A percentile compares a stretch with the other conserved stretches of the same genome.
phyloP scores from a whole-genome alignment of 2,797 vertebrate genomes.

The Austrolebias charrua region DNA sequence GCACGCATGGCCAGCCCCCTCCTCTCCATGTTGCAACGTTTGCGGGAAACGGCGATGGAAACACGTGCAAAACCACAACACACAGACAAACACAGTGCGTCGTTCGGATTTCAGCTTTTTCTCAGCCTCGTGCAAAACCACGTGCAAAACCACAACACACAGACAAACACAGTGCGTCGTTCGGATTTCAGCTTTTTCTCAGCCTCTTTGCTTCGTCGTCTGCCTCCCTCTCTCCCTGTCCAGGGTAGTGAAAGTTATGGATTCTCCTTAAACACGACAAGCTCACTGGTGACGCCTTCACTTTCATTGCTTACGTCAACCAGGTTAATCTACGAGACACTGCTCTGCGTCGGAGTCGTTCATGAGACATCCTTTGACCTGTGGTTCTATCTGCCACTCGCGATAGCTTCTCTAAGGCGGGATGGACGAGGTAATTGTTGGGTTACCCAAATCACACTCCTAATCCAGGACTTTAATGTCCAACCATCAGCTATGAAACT shows the following conservation, averaged over 20 bases:
- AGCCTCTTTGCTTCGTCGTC: conserved; percentile 30
- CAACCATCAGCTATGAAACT: conserved; percentile 32
- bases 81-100: conserved; percentile 61
- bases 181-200: conserved; percentile 47
- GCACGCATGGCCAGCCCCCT: conserved; percentile 47
- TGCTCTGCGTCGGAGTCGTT: conserved; percentile 73
- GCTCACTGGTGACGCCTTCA: conserved; percentile 7
- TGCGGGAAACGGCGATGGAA: conserved; percentile 78
- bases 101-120: conserved; percentile 43
- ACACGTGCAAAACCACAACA: conserved; percentile 69
- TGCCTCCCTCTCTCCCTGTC: conserved; percentile 44
- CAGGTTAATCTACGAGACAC: conserved; percentile 71
- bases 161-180: conserved; percentile 54
- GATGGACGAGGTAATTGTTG: conserved; percentile 50
- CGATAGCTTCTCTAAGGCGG: conserved; percentile 36
- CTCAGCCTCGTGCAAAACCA: no score
- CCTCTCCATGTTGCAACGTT: conserved; percentile 72
- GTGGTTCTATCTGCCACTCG: conserved; percentile 43
- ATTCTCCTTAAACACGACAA: conserved; percentile 31
- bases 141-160: conserved; percentile 67
- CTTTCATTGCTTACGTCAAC: conserved; percentile 48
- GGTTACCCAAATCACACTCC: conserved; percentile 45
- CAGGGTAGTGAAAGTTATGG: conserved; percentile 44
- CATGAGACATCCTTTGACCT: conserved; percentile 56
- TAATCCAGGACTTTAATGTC: conserved; percentile 24